Base-by-base conservation (phyloP, 2,888 invertebrate species). In the Cosmopolites sordidus region DNA sequence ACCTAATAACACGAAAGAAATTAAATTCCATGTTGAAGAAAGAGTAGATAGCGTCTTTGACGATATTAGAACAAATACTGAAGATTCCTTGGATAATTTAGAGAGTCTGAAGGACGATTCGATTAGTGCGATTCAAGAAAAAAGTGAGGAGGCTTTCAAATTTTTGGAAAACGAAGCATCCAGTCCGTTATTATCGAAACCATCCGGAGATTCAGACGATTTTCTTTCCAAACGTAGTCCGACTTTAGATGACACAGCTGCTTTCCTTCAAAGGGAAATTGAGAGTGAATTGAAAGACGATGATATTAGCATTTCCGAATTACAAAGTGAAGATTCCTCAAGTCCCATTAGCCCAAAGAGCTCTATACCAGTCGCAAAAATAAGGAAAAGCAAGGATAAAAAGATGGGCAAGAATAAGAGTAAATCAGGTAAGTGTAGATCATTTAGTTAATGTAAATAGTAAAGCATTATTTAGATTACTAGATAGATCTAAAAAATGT, bases 101-200 rank as follows among this genome's bases (percentile, higher is more conserved):
- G 69, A 69, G 30, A 69, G 69, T 56, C 64, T 70, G 16, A 69
- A 70, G 33, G 74, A 75, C 53, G 70, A 71, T 58, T 67, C 69
- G 2, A 63, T 68, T 39, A 63, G 66, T n/a, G 63, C 64, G 27
- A 66, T 69, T 14, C 71, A 70, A 60, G 67, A 70, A 48, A 72
- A 67, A 54, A 72, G 71, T 48, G 73, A 73, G 48, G 74, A 74
- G 58, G 74, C 72, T 2, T 74, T 74, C 59, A 69, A 62, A 56
- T 74, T 74, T 59, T 64, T 74, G 50, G 74, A 75, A 59, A 69
- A 73, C 39, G 74, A 75, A 62, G 64, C 66, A 1, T 63, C 65
- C 1, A 65, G 64, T 50, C 64, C 65, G 3, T n/a, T 61, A 1
- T 43, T 54, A 12, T 22, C 43, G 12, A 60, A 53, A 29, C 46